phyloP scores from a whole-genome alignment of 2,113 vertebrate species.

The Xiphorhynchus elegans region DNA sequence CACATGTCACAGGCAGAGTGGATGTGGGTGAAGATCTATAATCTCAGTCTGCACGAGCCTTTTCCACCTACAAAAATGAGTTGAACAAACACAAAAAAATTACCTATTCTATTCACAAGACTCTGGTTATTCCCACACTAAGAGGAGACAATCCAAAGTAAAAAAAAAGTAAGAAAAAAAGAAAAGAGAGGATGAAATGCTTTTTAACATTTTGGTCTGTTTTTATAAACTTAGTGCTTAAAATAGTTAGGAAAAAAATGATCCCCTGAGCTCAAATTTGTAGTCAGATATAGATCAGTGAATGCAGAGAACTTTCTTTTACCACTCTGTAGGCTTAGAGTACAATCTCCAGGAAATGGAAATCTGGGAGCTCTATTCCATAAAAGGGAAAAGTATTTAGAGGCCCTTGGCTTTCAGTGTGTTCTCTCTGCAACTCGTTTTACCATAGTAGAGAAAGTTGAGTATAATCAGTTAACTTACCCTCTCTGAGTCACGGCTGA shows the following conservation, averaged over 20 bases:
- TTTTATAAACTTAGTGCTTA: conserved; percentile 73
- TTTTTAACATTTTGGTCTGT: conserved; percentile 57
- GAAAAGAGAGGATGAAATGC: background rate
- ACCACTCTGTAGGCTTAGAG: conserved; percentile 68
- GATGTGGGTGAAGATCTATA: background rate
- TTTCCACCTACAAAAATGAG: background rate
- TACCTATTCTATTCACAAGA: background rate
- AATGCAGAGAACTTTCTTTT: conserved; percentile 65
- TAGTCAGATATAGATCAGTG: conserved; percentile 63
- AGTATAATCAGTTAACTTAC: conserved; percentile 59
- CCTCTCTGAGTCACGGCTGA: conserved; percentile 36
- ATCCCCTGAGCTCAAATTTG: conserved; percentile 67
- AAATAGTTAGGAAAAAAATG: conserved; percentile 74
- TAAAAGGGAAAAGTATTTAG: conserved; percentile 83
- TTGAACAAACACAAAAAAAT: background rate
- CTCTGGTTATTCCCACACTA: conserved; percentile 48
- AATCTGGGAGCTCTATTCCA: conserved; percentile 72
- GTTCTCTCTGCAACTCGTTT: conserved; percentile 63
- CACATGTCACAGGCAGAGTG: conserved; percentile 31
- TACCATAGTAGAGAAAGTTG: conserved; percentile 59
- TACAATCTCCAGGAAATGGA: conserved; percentile 76
- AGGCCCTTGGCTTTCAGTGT: conserved; percentile 59
- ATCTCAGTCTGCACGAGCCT: background rate
- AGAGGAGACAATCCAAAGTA: background rate
- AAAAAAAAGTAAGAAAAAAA: background rate